A percentile compares a stretch with the other conserved stretches of the same genome.
Conservation (phyloP, 2,888 invertebrate genomes). For the Maniola hyperantus region DNA sequence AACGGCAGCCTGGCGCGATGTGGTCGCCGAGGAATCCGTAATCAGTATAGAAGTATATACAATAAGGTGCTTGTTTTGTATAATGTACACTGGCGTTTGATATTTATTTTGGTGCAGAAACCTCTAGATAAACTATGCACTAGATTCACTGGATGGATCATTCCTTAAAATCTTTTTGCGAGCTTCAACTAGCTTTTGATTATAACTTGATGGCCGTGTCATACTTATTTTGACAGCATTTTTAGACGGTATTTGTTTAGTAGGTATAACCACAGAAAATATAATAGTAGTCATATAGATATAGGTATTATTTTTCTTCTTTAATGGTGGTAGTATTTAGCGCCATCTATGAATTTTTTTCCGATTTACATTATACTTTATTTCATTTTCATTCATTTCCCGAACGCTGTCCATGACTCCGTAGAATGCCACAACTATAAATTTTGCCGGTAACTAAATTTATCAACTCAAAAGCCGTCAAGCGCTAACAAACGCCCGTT, state of each 20-base stretch:
- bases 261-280: too few relatives aligned
- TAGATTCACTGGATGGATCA: too few relatives aligned
- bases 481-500: constrained; percentile 28
- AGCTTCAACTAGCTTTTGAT: too few relatives aligned
- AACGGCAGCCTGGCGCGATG: constrained; percentile 21
- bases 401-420: not conserved
- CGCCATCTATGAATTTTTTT: too few relatives aligned
- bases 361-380: not conserved
- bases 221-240: too few relatives aligned
- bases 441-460: constrained; percentile 9
- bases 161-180: too few relatives aligned
- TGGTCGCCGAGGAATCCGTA: constrained; percentile 50
- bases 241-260: too few relatives aligned
- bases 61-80: constrained; percentile 42
- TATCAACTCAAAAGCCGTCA: constrained; percentile 14
- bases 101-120: not conserved
- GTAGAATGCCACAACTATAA: constrained; percentile 12
- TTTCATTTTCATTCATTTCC: constrained; percentile 9
- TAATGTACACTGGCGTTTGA: constrained; percentile 41
- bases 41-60: constrained; percentile 49
- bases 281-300: too few relatives aligned
- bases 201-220: too few relatives aligned
- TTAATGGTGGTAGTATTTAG: too few relatives aligned
- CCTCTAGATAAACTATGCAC: too few relatives aligned
- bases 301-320: too few relatives aligned